Evolutionary conservation across 2,888 invertebrate genomes (phyloP), one percentile per base, ranked within the genome.

Genomic region (Diabrotica balteata): DNA sequence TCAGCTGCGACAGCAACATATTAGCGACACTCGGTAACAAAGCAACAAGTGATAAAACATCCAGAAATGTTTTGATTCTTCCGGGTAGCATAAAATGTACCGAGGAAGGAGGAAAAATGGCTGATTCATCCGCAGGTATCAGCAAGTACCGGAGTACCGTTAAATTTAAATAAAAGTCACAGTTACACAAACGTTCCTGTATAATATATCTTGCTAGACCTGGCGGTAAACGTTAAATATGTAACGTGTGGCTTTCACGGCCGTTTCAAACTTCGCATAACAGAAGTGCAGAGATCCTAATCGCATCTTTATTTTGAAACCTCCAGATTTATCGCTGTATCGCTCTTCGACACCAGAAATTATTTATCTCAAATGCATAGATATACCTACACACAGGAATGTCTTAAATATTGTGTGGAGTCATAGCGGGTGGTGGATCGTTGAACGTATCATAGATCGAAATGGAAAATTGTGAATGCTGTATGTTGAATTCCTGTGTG

Each of bases 81-180:
- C 54, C 55, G 45, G 55, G 55, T 57, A 57, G 55, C 17, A 57
- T 45, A 57, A 55, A n/a, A 57, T 45, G 9, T 8, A 8, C 10
- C 55, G 55, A 57, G 45, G 44, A 43, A 55, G 55, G 52, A 54
- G 42, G 10, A 57, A 57, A 57, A 57, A 17, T 57, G 55, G 52
- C 58, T 64, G 63, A 63, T 63, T 49, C 50, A 64, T 64, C 59
- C 58, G 64, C 64, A 52, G 49, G 54, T 54, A 62, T 46, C 62
- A 49, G 32, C 32, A 32, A 32, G 32, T 32, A 32, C 32, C 32
- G 55, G 9, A 32, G 64, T 69, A 66, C 69, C 69, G 69, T 72
- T 70, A 69, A 65, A 68, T 70, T 68, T 64, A 66, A 72, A 65
- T 62, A 55, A 55, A 66, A 71, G 58, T 71, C 62, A 42, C 69